Evolutionary conservation across 2,113 vertebrate genomes (phyloP).

Genomic region (Limanda limanda): DNA sequence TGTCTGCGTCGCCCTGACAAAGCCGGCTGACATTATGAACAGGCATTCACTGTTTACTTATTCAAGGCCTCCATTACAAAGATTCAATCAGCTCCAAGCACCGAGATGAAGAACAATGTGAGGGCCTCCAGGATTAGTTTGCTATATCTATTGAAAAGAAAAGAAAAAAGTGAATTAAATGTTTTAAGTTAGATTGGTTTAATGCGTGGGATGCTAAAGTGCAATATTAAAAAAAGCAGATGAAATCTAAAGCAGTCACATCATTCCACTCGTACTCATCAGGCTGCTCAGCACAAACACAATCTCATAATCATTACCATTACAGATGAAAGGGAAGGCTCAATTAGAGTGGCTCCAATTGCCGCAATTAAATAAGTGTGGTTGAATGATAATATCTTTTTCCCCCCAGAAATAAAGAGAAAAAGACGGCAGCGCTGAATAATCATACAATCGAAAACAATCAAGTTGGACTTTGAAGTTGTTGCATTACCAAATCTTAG

Average conservation of each 20-base stretch:
- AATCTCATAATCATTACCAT: conserved; percentile 87
- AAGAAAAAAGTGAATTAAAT: conserved; percentile 16
- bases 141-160: conserved; percentile 18
- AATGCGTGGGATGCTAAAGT: conserved; percentile 14
- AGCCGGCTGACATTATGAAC: conserved; percentile 72
- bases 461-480: conserved; percentile 83
- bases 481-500: conserved; percentile 78
- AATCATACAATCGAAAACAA: conserved; percentile 87
- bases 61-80: conserved; percentile 74
- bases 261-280: conserved; percentile 72
- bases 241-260: conserved; percentile 37
- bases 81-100: conserved; percentile 71
- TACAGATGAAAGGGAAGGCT: conserved; percentile 85
- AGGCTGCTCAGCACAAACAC: conserved; percentile 76
- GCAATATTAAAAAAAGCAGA: conserved; percentile 6
- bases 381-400: conserved; percentile 87
- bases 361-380: conserved; percentile 88
- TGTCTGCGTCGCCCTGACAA: conserved; percentile 74
- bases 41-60: conserved; percentile 77
- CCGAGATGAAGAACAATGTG: conserved; percentile 59
- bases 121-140: conserved; percentile 32
- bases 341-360: conserved; percentile 86
- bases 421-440: conserved; percentile 83
- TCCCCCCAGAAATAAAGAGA: conserved; percentile 80
- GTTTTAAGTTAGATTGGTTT: conserved; percentile 20